A percentile compares a stretch with the other conserved stretches of the same genome.
phyloP scores from a whole-genome alignment of 2,797 vertebrate genomes.

The Micropoecilia bifurca region DNA sequence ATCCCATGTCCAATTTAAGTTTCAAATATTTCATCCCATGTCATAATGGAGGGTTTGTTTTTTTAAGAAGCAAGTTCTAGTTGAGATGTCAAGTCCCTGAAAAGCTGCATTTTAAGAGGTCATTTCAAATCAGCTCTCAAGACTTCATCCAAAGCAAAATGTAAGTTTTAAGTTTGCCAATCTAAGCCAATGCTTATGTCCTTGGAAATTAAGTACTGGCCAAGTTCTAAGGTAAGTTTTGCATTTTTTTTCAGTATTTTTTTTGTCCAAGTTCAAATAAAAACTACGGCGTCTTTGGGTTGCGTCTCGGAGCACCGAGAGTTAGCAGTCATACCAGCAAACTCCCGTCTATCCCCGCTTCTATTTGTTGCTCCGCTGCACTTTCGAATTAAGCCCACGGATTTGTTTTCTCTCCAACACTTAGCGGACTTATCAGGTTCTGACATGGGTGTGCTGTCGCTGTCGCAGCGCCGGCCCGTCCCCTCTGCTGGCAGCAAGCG shows the following conservation, averaged over 20 bases:
- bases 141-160: neutral
- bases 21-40: neutral
- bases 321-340: neutral
- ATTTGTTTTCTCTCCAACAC: slow-evolving; percentile 61
- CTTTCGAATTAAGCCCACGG: slow-evolving; percentile 45
- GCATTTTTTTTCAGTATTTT: neutral
- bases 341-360: slow-evolving; percentile 15
- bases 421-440: slow-evolving; percentile 62
- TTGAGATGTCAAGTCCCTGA: neutral
- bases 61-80: neutral
- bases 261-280: neutral
- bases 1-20: neutral
- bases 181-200: neutral
- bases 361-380: slow-evolving; percentile 30
- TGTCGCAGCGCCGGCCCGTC: slow-evolving; percentile 50
- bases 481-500: slow-evolving; percentile 49
- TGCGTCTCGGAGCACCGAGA: neutral
- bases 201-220: neutral
- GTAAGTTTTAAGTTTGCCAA: neutral
- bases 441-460: slow-evolving; percentile 61
- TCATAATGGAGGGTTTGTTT: neutral
- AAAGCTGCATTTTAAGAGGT: neutral
- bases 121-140: neutral
- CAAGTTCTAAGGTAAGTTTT: neutral
- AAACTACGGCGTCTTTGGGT: neutral